Evolutionary conservation across 2,888 invertebrate genomes (phyloP).

Genomic region (Vannuccia rotundouncinata): DNA sequence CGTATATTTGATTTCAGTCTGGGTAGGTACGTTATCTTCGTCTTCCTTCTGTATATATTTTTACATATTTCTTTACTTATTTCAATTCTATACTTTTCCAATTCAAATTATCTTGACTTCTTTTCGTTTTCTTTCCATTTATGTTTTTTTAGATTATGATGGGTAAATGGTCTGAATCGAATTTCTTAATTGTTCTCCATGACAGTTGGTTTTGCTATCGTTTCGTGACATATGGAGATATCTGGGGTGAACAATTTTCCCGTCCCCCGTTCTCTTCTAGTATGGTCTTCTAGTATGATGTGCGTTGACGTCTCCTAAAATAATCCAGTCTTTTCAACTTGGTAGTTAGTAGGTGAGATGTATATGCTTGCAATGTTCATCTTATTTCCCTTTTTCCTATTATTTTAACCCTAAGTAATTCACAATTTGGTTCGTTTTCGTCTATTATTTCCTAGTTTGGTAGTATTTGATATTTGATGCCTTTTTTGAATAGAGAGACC

Average conservation of each 20-base stretch:
- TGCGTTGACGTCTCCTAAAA: too few species aligned
- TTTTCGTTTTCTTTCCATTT: neutral
- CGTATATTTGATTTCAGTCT: neutral
- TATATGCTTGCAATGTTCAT: too few species aligned
- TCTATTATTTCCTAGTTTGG: too few species aligned
- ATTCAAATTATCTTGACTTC: neutral
- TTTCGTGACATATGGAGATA: neutral
- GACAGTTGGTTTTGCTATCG: neutral
- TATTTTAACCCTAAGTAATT: too few species aligned
- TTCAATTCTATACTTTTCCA: neutral
- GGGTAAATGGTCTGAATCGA: neutral
- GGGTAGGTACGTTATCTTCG: neutral
- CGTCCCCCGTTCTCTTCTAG: neutral
- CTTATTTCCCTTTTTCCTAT: too few species aligned
- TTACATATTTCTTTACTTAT: neutral
- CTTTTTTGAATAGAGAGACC: too few species aligned
- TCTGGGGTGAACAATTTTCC: neutral
- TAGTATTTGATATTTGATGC: too few species aligned
- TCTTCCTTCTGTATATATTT: neutral
- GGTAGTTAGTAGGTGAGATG: too few species aligned
- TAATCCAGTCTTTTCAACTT: too few species aligned
- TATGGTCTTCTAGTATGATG: neutral
- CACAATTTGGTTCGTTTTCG: too few species aligned
- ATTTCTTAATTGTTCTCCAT: neutral
- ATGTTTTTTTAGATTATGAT: neutral